phyloP scores from a whole-genome alignment of 2,797 vertebrate species.

The Streptopelia turtur region DNA sequence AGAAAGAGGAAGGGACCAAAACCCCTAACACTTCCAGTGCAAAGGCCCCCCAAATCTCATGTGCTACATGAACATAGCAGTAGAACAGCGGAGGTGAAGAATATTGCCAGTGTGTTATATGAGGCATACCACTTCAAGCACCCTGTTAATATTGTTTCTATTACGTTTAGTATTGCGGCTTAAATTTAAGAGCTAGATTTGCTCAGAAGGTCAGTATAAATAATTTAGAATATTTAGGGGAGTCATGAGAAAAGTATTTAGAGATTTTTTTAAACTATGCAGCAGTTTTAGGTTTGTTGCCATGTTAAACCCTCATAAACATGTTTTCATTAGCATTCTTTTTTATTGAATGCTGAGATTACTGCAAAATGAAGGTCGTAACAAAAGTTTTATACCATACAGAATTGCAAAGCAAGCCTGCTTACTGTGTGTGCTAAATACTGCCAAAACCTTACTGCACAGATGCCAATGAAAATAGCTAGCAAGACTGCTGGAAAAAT shows the following conservation, averaged over 20 bases:
- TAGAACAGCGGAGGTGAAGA: neutral
- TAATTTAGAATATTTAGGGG: conserved; percentile 19
- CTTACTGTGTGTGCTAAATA: neutral
- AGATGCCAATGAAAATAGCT: neutral
- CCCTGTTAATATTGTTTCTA: neutral
- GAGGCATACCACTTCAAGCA: neutral
- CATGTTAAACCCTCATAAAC: conserved; percentile 29
- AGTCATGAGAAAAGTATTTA: conserved; percentile 30
- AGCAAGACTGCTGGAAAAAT: neutral
- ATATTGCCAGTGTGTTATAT: neutral
- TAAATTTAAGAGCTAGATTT: conserved; percentile 29
- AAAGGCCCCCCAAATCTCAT: neutral
- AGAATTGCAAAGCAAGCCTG: neutral
- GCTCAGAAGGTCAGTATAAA: conserved; percentile 22
- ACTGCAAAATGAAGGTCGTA: conserved; percentile 38
- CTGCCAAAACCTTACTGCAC: neutral
- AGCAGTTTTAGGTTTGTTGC: conserved; percentile 35
- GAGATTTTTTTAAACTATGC: neutral
- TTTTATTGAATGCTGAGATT: conserved; percentile 35
- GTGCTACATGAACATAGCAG: neutral
- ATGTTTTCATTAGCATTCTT: conserved; percentile 34
- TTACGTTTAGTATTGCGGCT: neutral
- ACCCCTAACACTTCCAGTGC: neutral
- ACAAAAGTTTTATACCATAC: neutral
- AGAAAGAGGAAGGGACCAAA: neutral